Percentiles rank a stretch among this genome's conserved stretches.
Evolutionary conservation across 2,888 invertebrate species (phyloP).

Genomic region (Sussaba pulchella): DNA sequence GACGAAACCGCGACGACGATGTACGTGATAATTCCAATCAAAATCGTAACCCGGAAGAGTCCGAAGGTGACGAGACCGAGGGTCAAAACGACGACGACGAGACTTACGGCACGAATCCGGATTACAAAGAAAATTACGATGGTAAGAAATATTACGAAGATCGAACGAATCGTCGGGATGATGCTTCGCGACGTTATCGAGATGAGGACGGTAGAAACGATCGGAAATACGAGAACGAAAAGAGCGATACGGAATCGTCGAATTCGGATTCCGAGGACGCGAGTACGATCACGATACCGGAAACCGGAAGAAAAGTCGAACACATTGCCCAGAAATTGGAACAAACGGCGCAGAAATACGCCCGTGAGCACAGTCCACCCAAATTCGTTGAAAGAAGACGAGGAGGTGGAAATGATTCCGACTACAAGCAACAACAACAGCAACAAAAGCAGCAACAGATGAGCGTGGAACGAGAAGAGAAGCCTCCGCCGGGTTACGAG

Average conservation of each 20-base stretch:
- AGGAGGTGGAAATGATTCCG: conserved; percentile 51
- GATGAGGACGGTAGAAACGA: conserved; percentile 66
- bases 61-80: conserved; percentile 78
- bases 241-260: conserved; percentile 75
- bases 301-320: conserved; percentile 81
- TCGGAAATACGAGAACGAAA: conserved; percentile 78
- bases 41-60: conserved; percentile 73
- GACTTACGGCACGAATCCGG: conserved; percentile 33
- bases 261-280: conserved; percentile 81
- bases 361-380: conserved; percentile 82
- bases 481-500: conserved; percentile 73
- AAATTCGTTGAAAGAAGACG: conserved; percentile 80
- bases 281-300: conserved; percentile 82
- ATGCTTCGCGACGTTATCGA: conserved; percentile 54
- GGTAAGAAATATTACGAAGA: conserved; percentile 78
- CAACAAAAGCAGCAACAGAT: conserved; percentile 66
- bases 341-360: conserved; percentile 83
- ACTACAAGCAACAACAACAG: conserved; percentile 49
- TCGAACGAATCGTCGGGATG: conserved; percentile 52
- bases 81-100: conserved; percentile 74
- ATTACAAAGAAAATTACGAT: conserved; percentile 64
- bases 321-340: conserved; percentile 83
- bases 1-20: conserved; percentile 62
- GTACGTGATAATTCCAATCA: conserved; percentile 69
- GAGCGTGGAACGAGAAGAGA: conserved; percentile 70